These are phyloP conservation scores for Penaeus indicus DNA, from an alignment of 1,140 invertebrate genomes.

Conservation along the genomic window DNA sequence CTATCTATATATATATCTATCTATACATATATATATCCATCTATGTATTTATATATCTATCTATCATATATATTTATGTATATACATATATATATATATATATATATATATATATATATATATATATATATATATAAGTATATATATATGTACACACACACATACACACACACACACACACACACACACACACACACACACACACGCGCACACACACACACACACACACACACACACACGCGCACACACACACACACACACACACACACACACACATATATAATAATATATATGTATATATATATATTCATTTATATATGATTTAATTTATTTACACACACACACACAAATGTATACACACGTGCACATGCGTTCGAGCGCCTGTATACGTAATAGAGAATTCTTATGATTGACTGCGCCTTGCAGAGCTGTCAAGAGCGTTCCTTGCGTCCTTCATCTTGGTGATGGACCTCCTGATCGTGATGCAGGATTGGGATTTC, in stretches of 20 bases:
- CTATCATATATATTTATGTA: neutral
- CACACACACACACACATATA: too few species aligned
- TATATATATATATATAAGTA: neutral
- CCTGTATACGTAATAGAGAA: neutral
- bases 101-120: neutral
- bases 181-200: too few species aligned
- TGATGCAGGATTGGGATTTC: conserved; percentile 78
- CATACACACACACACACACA: neutral
- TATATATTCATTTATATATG: too few species aligned
- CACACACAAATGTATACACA: neutral
- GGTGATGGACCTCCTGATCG: conserved; percentile 75
- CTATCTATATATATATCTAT: neutral
- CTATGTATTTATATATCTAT: neutral
- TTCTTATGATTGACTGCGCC: neutral
- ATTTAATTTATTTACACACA: too few species aligned
- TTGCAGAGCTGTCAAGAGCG: conserved; percentile 73
- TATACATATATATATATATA: neutral
- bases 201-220: too few species aligned
- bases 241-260: too few species aligned
- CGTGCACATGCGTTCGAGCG: too few species aligned
- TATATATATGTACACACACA: neutral
- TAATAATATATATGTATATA: too few species aligned
- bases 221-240: too few species aligned
- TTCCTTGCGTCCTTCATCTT: conserved; percentile 76
- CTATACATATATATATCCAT: neutral